Base-by-base conservation (phyloP, 2,888 invertebrate genomes). In the Halictus quadricinctus region DNA sequence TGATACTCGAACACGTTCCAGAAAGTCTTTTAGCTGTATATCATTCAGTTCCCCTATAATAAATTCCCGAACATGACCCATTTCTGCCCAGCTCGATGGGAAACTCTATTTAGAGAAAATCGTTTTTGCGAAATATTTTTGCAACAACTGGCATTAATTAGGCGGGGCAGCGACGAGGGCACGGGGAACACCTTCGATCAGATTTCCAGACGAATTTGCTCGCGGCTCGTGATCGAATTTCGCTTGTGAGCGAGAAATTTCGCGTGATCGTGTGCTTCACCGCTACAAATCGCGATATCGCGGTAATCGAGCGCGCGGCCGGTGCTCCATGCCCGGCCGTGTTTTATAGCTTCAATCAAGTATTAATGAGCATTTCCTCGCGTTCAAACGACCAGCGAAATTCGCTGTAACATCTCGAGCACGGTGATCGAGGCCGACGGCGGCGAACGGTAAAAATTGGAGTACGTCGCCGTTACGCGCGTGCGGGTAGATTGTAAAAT, bases 311-410 rank as follows among this genome's bases (percentile, higher is more conserved):
- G 69, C 41, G 54, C 74, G 76, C 41, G 46, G 46, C 72, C n/a
- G 25, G 69, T 15, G 72, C 69, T 69, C 21, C 36, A 41, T 69
- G 36, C 69, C 69, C 66, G 66, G n/a, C n/a, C 75, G 25, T 60
- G 64, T 64, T 58, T 43, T 18, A 25, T 48, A 46, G 21, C 58
- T 25, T 64, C 78, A 58, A 50, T 72, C 12, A 36, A 64, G 72
- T 72, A 72, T 79, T 79, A 74, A 79, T 72, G 74, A 74, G 69
- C 25, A 48, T 48, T 48, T 73, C 64, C 25, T 41, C n/a, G 50
- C 18, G 79, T 41, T 74, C 66, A 54, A 36, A 64, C 43, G 66
- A 74, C 64, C 64, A 50, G 50, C 69, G 48, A 74, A 69, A 66
- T 74, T 74, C 46, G 41, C 18, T 48, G 73, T 43, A 29, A 74